Evolutionary conservation across 1,140 invertebrate species (phyloP).

Genomic region (Chironomus tepperi): DNA sequence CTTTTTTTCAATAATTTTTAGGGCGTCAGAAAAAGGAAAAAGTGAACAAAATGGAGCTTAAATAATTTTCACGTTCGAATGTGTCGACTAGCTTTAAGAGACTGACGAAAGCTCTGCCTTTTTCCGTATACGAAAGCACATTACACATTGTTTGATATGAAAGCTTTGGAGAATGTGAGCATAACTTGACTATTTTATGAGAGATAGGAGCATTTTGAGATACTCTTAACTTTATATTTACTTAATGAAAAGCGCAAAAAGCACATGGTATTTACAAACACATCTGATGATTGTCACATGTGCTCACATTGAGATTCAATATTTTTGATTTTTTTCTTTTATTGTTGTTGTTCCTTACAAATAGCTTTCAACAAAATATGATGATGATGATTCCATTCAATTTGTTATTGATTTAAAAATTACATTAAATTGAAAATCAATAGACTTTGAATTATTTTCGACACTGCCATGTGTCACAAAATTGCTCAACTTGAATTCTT

Average conservation of each 20-base stretch:
- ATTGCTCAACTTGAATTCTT: too few species aligned
- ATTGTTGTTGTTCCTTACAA: too few species aligned
- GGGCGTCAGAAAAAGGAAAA: conserved; percentile 8
- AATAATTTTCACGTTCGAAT: neutral
- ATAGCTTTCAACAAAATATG: too few species aligned
- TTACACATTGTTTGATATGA: neutral
- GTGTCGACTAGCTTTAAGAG: neutral
- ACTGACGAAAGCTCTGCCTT: neutral
- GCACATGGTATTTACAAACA: conserved; percentile 7
- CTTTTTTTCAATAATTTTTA: conserved; percentile 18
- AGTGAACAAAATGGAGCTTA: neutral
- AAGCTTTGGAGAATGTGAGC: neutral
- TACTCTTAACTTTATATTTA: neutral
- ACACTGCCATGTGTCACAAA: too few species aligned
- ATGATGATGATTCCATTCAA: too few species aligned
- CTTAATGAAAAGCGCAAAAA: neutral
- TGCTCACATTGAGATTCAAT: too few species aligned
- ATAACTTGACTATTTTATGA: neutral
- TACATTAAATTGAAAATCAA: too few species aligned
- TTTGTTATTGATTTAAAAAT: too few species aligned
- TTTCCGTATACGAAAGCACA: neutral
- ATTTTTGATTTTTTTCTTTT: too few species aligned
- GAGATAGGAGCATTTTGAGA: neutral
- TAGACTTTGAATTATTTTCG: too few species aligned
- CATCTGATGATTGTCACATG: neutral